Base-by-base conservation (phyloP, 1,140 invertebrate genomes). In the Limonius californicus region DNA sequence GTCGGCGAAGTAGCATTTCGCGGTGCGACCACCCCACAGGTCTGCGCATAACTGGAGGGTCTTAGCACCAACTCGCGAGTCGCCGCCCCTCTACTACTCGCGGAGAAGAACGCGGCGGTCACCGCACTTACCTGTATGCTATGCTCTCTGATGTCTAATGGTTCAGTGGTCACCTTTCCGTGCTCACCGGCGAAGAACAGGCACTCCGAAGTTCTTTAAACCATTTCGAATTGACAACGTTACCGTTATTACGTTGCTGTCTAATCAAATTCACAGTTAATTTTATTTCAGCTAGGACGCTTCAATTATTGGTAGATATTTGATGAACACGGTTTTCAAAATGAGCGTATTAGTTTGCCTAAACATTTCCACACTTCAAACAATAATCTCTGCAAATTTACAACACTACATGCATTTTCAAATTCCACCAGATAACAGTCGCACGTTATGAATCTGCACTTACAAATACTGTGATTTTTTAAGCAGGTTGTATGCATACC, bases 21-120 rank as follows among this genome's bases (percentile, higher is more conserved):
- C 35, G 35, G n/a, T 39, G 35, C n/a, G 8, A 39, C 35, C n/a
- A 39, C 35, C 35, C 35, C n/a, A 12, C 8, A 39, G 45, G 45
- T 50, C 45, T 50, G 45, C 45, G 45, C 45, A 21, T 50, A 50
- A 50, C 45, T 50, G 45, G 16, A 50, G 20, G 45, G 45, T 45
- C 45, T 50, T 19, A 50, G 45, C 16, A 8, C 45, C 15, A 19
- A 50, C 45, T 50, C 45, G 45, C 45, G 45, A 50, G 45, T 50
- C 14, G 23, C 23, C 14, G 16, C 45, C 45, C 45, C 45, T 50
- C 45, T 50, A 50, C 45, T 18, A 50, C 45, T 18, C 20, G 16
- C 16, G 16, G 16, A 50, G 16, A 50, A 50, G 20, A 14, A 7
- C 7, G 45, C 45, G 45, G 45, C 45, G 45, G 45, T 50, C 45